These are phyloP conservation scores for Pangasius sanitwongsei DNA, from an alignment of 2,797 vertebrate genomes.

Conservation along the genomic window DNA sequence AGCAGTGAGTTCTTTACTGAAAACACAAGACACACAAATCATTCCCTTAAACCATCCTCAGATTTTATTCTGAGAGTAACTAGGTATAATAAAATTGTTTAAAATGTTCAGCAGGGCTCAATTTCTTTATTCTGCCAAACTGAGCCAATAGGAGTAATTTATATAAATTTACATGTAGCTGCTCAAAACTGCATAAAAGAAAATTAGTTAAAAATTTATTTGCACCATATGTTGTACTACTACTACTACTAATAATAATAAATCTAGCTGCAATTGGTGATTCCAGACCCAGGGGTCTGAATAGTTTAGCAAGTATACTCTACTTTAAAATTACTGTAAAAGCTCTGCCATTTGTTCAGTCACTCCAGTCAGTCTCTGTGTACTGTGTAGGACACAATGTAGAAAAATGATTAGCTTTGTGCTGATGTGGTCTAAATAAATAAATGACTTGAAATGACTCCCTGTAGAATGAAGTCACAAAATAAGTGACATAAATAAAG, in stretches of 20 bases:
- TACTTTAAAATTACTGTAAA: background rate
- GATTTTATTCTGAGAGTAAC: background rate
- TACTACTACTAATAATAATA: background rate
- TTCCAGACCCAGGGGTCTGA: background rate
- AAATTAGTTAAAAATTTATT: background rate
- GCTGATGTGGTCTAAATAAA: background rate
- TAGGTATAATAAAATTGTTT: background rate
- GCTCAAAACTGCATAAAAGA: background rate
- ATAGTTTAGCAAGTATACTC: background rate
- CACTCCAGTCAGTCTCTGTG: background rate
- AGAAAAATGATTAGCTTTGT: background rate
- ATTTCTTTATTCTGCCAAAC: background rate
- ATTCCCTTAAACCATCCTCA: background rate
- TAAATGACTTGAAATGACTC: background rate
- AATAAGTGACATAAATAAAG: too few relatives aligned
- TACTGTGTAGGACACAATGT: background rate
- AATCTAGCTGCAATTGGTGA: background rate
- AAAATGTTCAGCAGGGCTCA: background rate
- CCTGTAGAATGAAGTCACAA: background rate
- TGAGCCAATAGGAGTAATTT: background rate
- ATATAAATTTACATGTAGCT: background rate
- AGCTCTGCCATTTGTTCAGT: background rate
- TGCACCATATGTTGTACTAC: background rate
- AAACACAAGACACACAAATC: background rate
- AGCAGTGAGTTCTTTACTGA: slow-evolving; percentile 93